Percentiles rank a stretch among this genome's conserved stretches.
Evolutionary conservation across 2,797 vertebrate species (phyloP).

Genomic region (Pseudochromis fuscus): DNA sequence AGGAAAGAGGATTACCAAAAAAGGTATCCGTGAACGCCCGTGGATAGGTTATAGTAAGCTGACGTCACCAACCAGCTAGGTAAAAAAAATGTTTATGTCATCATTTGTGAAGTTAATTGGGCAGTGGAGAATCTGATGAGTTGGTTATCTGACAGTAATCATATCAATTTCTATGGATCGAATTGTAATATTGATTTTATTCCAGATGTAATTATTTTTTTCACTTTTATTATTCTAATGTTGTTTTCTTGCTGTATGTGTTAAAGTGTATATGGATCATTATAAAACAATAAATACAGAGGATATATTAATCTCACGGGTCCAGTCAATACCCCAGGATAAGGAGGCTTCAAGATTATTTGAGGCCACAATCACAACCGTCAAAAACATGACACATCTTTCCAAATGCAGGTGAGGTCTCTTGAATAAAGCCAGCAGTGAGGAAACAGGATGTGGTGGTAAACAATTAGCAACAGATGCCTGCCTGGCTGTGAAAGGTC

Average conservation of each 20-base stretch:
- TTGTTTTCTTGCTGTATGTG: too few species aligned
- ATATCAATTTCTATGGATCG: too few species aligned
- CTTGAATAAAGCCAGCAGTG: conserved; percentile 36
- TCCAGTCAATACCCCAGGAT: neutral
- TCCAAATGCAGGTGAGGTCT: conserved; percentile 21
- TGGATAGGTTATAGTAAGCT: conserved; percentile 77
- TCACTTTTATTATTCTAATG: too few species aligned
- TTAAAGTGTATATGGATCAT: too few species aligned
- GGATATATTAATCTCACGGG: too few species aligned
- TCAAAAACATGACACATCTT: conserved; percentile 18
- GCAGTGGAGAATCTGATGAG: neutral
- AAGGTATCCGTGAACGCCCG: conserved; percentile 59
- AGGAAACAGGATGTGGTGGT: conserved; percentile 67
- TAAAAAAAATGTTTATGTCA: conserved; percentile 24
- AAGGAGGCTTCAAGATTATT: neutral
- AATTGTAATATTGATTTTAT: too few species aligned
- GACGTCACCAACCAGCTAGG: conserved; percentile 71
- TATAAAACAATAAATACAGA: too few species aligned
- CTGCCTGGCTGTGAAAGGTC: conserved; percentile 73
- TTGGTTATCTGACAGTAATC: neutral
- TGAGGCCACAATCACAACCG: neutral
- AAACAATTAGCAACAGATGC: conserved; percentile 76
- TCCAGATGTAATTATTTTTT: too few species aligned
- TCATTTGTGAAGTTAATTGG: conserved; percentile 23
- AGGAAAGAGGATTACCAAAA: conserved; percentile 77